Conservation (phyloP, 92 coral and sea anemone genomes). For the Bergia sp. region DNA sequence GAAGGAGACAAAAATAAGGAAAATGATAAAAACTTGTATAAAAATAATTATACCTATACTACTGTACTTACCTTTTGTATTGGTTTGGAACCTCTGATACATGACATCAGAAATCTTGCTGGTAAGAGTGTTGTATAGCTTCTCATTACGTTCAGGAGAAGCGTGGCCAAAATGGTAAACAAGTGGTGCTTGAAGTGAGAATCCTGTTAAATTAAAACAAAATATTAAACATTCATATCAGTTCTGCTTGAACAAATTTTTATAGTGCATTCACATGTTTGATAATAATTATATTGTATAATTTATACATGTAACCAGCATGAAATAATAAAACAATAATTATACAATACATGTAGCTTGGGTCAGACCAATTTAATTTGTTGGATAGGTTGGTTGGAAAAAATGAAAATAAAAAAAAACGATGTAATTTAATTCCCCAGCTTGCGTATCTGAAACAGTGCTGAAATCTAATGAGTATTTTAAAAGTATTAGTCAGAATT, state of each 20-base stretch:
- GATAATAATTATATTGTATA: too few relatives aligned
- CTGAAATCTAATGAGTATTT: too few relatives aligned
- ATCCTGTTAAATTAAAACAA: conserved; percentile 62
- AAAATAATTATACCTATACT: not conserved
- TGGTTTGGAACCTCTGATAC: conserved; percentile 81
- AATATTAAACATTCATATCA: not conserved
- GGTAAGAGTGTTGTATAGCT: conserved; percentile 85
- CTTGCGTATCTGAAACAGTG: too few relatives aligned
- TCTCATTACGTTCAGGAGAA: conserved; percentile 85
- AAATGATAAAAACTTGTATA: too few relatives aligned
- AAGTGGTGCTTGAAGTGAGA: conserved; percentile 94
- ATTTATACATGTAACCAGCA: not conserved
- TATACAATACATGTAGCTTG: too few relatives aligned
- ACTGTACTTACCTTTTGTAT: conserved; percentile 69
- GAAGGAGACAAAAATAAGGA: too few relatives aligned
- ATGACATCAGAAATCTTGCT: conserved; percentile 86
- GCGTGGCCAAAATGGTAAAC: conserved; percentile 94
- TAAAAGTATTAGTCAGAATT: too few relatives aligned
- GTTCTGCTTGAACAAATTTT: not conserved
- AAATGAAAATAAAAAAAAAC: too few relatives aligned
- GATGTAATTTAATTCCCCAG: too few relatives aligned
- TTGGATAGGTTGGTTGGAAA: too few relatives aligned
- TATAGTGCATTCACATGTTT: too few relatives aligned
- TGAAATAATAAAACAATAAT: not conserved
- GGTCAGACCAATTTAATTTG: too few relatives aligned